Evolutionary conservation across 64 coral and sea anemone species (phyloP), one percentile per base, ranked within the genome.

Genomic region (Dendronephthya gigantea): DNA sequence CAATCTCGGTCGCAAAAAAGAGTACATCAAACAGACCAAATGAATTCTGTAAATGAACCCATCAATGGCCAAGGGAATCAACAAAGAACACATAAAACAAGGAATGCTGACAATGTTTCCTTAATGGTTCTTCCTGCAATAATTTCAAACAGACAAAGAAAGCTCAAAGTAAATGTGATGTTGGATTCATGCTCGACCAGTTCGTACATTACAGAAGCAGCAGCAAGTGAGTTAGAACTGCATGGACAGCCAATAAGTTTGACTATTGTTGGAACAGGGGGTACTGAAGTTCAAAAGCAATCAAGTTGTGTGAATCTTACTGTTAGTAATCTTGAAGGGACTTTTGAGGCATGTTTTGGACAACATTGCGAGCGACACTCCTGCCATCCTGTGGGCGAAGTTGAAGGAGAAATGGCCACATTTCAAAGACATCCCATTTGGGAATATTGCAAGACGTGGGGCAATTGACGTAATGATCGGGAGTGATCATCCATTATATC

Each of bases 331-430:
- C 51, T 92, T 83, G 84, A 86, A 3, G 22, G 34, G 10, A 50
- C 0, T 6, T 92, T 92, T 86, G 83, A 49, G 36, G 58, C 74
- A n/a, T 31, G 19, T 25, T 83, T 92, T 93, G 23, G 68, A 90
- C 30, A 81, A 93, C 68, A 93, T 93, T 76, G 49, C 88, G 16
- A 40, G 84, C 48, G 84, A 92, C 65, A 87, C 88, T 34, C 84
- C 56, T 35, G 82, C 88, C 11, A 70, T 88, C 31, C 83, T 38
- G 81, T 93, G 88, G 88, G 86, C 85, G n/a, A 83, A 93, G 23
- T 48, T 93, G 48, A 90, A 88, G 38, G 48, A 86, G 7, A 93
- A 82, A 43, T 90, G 88, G 87, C 87, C 91, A 29, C 87, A 92
- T 70, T 84, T 92, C 15, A 41, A 29, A 23, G 17, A 72, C 50